Conservation (phyloP, 2,113 vertebrate genomes). For the Carettochelys insculpta region DNA sequence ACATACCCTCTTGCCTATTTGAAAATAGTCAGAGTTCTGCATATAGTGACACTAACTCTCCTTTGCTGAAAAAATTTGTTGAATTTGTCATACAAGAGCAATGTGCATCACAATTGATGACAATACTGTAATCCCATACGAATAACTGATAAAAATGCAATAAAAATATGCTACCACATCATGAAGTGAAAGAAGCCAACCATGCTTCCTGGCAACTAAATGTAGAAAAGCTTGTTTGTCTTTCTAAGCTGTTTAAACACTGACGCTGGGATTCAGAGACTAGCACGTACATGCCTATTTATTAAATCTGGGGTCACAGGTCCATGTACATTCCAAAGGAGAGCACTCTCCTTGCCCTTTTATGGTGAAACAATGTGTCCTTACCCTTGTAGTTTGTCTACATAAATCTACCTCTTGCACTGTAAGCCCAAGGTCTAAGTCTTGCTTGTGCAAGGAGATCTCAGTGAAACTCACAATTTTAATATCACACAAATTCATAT, state of each 20-base stretch:
- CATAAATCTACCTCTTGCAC: background rate
- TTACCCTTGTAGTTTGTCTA: background rate
- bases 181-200: background rate
- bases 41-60: accelerated
- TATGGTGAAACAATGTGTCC: background rate
- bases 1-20: background rate
- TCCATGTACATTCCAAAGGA: background rate
- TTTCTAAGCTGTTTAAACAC: accelerated
- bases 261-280: accelerated
- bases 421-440: background rate
- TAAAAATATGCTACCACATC: accelerated
- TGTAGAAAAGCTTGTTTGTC: accelerated
- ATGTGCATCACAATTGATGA: background rate
- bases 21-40: background rate
- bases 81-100: accelerated
- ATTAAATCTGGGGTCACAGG: constrained; percentile 33
- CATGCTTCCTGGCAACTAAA: background rate
- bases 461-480: background rate
- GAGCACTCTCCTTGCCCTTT: background rate
- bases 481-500: background rate
- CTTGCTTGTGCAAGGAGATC: accelerated
- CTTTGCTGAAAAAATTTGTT: background rate
- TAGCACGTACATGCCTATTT: background rate
- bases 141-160: background rate
- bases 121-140: background rate